These are phyloP conservation scores for Rhombomys opimus DNA, from an alignment of 2,113 vertebrate genomes.

Conservation along the genomic window DNA sequence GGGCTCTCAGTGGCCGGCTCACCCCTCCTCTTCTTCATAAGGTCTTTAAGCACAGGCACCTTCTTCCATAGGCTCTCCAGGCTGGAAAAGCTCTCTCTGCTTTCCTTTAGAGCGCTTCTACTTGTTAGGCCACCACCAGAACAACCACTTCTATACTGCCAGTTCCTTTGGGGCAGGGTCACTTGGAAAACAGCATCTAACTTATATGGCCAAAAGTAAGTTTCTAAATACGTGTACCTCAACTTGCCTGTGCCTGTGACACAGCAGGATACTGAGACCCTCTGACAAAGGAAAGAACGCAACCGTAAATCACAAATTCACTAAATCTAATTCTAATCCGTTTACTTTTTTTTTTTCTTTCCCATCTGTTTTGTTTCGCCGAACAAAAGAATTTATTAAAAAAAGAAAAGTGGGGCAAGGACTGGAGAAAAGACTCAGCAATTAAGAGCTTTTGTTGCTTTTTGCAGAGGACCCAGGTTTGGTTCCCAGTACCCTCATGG, in stretches of 20 bases:
- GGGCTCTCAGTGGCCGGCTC: neutral
- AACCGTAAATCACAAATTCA: slow-evolving; percentile 1
- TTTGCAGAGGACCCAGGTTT: neutral
- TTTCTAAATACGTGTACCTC: neutral
- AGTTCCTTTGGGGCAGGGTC: neutral
- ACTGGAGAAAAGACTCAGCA: neutral
- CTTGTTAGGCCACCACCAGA: neutral
- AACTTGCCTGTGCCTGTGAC: neutral
- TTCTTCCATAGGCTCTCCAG: neutral
- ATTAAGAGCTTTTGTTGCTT: neutral
- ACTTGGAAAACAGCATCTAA: neutral
- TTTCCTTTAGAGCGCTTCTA: neutral
- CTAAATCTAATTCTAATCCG: neutral
- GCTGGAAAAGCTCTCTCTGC: neutral
- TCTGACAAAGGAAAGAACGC: neutral
- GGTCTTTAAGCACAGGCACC: neutral
- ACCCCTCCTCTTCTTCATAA: neutral
- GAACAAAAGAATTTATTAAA: slow-evolving; percentile 22
- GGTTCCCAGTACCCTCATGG: neutral
- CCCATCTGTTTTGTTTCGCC: neutral
- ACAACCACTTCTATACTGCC: neutral
- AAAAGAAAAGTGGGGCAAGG: neutral
- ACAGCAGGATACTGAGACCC: neutral
- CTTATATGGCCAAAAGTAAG: neutral
- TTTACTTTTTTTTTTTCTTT: neutral